Conservation (phyloP, 2,888 invertebrate species). For the Drosophila borealis region DNA sequence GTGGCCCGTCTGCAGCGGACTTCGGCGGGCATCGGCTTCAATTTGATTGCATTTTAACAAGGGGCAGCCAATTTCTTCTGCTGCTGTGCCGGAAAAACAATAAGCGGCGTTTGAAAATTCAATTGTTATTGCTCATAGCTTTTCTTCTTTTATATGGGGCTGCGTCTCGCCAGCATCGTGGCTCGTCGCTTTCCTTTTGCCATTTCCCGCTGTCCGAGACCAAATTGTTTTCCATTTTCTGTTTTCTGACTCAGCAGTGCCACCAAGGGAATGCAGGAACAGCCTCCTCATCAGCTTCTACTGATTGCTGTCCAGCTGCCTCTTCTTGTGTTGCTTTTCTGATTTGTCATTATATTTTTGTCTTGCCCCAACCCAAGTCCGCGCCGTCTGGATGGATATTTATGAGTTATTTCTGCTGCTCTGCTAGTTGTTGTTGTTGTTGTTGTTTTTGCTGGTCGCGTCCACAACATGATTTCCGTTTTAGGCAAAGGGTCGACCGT, state of each 20-base stretch:
- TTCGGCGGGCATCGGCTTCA: slow-evolving; percentile 32
- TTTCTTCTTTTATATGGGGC: slow-evolving; percentile 51
- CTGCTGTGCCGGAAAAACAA: slow-evolving; percentile 62
- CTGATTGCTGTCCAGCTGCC: slow-evolving; percentile 73
- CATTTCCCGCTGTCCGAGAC: slow-evolving; percentile 32
- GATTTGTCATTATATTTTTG: slow-evolving; percentile 75
- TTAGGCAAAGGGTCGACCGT: slow-evolving; percentile 62
- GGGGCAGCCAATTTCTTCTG: slow-evolving; percentile 68
- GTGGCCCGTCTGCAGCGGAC: slow-evolving; percentile 24
- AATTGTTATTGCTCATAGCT: slow-evolving; percentile 72
- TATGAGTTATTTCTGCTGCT: slow-evolving; percentile 64
- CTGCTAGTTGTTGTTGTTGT: slow-evolving; percentile 27
- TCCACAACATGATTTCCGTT: slow-evolving; percentile 75
- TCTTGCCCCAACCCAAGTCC: slow-evolving; percentile 12
- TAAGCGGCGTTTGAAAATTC: slow-evolving; percentile 78
- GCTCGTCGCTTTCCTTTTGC: slow-evolving; percentile 23
- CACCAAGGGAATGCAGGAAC: slow-evolving; percentile 30
- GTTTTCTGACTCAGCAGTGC: slow-evolving; percentile 68
- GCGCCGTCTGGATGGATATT: slow-evolving; percentile 47
- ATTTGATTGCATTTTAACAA: slow-evolving; percentile 80
- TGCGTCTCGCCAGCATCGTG: slow-evolving; percentile 7
- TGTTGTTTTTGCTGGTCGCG: slow-evolving; percentile 41
- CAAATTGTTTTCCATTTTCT: slow-evolving; percentile 73
- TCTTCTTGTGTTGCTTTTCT: slow-evolving; percentile 61
- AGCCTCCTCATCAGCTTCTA: slow-evolving; percentile 66